Base-by-base conservation (phyloP, 2,113 vertebrate genomes). In the Ailuropoda melanoleuca region DNA sequence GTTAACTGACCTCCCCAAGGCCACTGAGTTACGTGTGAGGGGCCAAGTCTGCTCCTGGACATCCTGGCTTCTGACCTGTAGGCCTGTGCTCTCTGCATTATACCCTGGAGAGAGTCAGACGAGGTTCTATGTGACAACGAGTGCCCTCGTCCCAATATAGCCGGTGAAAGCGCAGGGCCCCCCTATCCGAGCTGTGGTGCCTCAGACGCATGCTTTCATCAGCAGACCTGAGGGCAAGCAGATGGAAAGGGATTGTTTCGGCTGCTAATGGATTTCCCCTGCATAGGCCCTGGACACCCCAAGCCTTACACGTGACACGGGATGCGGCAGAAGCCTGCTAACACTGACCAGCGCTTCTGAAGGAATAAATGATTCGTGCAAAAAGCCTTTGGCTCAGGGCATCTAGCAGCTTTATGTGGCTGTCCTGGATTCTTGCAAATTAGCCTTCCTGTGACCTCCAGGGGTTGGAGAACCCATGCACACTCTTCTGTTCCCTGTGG, bases 201-300 rank as follows among this genome's bases (percentile, higher is more conserved):
- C 8, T 34, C 58, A 0, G 8, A 82, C 89, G 53, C 68, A 37
- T 9, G 58, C 77, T 95, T 89, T 83, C 39, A 66, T 31, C 78
- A 12, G 66, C 37, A 72, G 46, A 53, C n/a, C 56, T 0, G 6
- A 66, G 5, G 62, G 58, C 39, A 18, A 58, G 83, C 34, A 68
- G 46, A 6, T 4, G 9, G 66, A 29, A 62, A 23, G 29, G 34
- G 43, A 37, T 64, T 50, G 24, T 55, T 80, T 31, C 4, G 37
- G 66, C 53, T 64, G 24, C 64, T 96, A 72, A 86, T 31, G 55
- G 62, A 34, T 75, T 78, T 88, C 19, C 87, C 21, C 31, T 74
- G 43, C 18, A 1, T 1, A 0, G 11, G 21, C 10, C 15, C 39
- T 19, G 19, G 43, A 39, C 21, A 23, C 12, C 39, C 19, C 19